phyloP scores from a whole-genome alignment of 2,797 vertebrate genomes.

The Picus viridis region DNA sequence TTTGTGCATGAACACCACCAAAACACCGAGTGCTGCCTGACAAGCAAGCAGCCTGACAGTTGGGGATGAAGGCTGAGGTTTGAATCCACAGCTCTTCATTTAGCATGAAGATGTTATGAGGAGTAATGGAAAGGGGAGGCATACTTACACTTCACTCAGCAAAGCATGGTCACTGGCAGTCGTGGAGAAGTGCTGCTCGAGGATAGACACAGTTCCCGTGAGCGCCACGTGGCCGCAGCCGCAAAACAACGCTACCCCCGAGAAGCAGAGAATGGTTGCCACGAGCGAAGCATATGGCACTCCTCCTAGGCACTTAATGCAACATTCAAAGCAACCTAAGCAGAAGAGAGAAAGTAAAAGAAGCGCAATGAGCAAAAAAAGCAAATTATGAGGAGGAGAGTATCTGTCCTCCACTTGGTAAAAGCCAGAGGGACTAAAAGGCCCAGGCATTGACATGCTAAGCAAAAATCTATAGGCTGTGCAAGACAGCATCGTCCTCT shows the following conservation, averaged over 20 bases:
- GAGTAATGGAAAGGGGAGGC: not conserved
- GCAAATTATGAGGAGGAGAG: conserved; percentile 23
- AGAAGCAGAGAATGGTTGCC: conserved; percentile 98
- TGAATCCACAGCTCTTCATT: not conserved
- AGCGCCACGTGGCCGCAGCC: conserved; percentile 98
- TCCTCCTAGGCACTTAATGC: conserved; percentile 98
- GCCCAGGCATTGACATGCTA: conserved; percentile 9
- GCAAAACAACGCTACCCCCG: conserved; percentile 96
- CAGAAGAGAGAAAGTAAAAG: conserved; percentile 66
- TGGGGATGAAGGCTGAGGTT: not conserved
- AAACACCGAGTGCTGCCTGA: accelerated
- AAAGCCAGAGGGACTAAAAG: conserved; percentile 34
- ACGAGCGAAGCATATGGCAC: conserved; percentile 98
- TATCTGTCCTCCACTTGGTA: not conserved
- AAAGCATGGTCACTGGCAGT: conserved; percentile 88
- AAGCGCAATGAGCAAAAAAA: conserved; percentile 11
- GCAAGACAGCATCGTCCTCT: conserved; percentile 52
- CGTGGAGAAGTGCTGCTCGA: conserved; percentile 93
- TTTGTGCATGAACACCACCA: not conserved
- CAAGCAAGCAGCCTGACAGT: not conserved
- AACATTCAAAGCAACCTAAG: conserved; percentile 99
- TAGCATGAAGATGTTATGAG: not conserved
- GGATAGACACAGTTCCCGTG: conserved; percentile 89
- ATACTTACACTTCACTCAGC: conserved; percentile 93
- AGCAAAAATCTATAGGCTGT: conserved; percentile 54